These are phyloP conservation scores for Volucella zonaria DNA, from an alignment of 2,888 invertebrate genomes.

Conservation along the genomic window DNA sequence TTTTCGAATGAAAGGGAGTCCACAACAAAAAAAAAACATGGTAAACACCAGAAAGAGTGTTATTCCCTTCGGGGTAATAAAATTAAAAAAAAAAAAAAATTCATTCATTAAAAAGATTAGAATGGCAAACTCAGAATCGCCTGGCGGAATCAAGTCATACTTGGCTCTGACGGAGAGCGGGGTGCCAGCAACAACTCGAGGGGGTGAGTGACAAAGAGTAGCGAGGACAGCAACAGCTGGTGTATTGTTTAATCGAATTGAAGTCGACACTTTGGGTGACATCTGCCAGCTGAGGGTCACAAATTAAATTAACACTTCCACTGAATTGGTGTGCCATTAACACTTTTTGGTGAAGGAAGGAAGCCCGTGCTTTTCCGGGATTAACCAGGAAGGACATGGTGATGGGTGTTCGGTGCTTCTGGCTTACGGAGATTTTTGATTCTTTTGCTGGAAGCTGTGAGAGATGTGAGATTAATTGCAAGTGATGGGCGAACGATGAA, in stretches of 20 bases:
- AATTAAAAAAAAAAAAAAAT: constrained; percentile 51
- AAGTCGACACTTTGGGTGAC: constrained; percentile 71
- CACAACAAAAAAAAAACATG: constrained; percentile 1
- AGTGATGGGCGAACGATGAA: constrained; percentile 53
- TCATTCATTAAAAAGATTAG: constrained; percentile 66
- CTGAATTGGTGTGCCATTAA: constrained; percentile 65
- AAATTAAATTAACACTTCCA: constrained; percentile 71
- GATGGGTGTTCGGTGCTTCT: constrained; percentile 1
- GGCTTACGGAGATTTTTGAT: constrained; percentile 6
- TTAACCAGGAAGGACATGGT: constrained; percentile 47
- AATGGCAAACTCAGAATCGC: constrained; percentile 30
- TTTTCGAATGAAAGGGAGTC: not conserved
- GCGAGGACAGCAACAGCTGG: constrained; percentile 70
- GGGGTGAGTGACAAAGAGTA: constrained; percentile 34
- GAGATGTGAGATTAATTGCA: constrained; percentile 51
- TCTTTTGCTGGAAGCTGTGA: not conserved
- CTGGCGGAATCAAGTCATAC: constrained; percentile 47
- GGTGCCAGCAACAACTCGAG: not conserved
- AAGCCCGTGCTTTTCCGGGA: constrained; percentile 48
- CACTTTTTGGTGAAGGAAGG: constrained; percentile 39
- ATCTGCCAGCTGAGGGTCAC: constrained; percentile 72
- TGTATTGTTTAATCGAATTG: constrained; percentile 72
- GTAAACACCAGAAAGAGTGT: not conserved
- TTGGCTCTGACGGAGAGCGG: not conserved
- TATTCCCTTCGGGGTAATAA: constrained; percentile 49